Evolutionary conservation across 2,797 vertebrate species (phyloP), one percentile per base, ranked within the genome.

Genomic region (Spinus pinus): DNA sequence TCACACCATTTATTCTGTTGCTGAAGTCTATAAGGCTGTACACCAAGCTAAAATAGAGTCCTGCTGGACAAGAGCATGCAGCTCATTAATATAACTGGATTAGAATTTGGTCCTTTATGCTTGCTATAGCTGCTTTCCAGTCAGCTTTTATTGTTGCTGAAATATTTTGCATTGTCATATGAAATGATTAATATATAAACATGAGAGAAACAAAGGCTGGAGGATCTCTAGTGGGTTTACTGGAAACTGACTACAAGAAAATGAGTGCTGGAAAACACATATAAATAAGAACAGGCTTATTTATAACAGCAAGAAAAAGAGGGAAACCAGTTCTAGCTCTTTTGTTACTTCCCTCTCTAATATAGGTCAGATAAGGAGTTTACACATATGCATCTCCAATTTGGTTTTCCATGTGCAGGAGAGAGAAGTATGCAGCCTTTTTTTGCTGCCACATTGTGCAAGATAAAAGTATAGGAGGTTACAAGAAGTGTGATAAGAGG

Each of bases 131-230:
- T 88, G 64, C 31, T 73, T 86, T 88, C 49, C 46, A 79, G 30
- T 64, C 1, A 6, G 57, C 57, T 87, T 86, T 87, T 87, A 54
- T 78, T 91, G 65, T 82, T 91, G 46, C 46, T 86, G 57, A 84
- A 81, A 42, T 85, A 82, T 73, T 92, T 91, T 60, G 30, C 50
- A 74, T 62, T 91, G 79, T 65, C 31, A 47, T 64, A 69, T 75
- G 47, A 81, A 88, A 96, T 65, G 28, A 87, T 94, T 86, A 89
- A 83, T 91, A 90, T 53, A 90, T 62, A 90, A 94, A 90, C 53
- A 90, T 25, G 33, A 92, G 42, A 78, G 75, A 93, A 91, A 90
- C 71, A 87, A 81, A 91, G 64, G 57, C 33, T 54, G 50, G 75
- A 58, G 46, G 25, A 64, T 72, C 30, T 86, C 46, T 41, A 47